Evolutionary conservation across 2,113 vertebrate species (phyloP).

Genomic region (Myanophis thanlyinensis): DNA sequence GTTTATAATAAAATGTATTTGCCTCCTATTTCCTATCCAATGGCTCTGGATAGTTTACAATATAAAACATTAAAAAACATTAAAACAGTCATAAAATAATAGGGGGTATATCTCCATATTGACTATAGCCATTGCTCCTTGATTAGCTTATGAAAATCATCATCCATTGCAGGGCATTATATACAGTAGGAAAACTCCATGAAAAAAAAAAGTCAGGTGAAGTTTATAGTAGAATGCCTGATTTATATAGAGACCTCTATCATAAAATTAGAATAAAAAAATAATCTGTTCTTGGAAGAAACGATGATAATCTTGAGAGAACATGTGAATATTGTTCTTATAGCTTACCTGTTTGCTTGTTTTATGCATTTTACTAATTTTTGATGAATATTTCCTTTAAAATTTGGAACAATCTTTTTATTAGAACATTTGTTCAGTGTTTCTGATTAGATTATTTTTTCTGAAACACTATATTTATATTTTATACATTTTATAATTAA

Average conservation of each 20-base stretch:
- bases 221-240: neutral
- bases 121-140: neutral
- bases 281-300: neutral
- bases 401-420: neutral
- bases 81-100: neutral
- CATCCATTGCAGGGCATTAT: neutral
- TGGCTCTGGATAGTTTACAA: neutral
- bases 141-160: neutral
- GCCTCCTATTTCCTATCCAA: neutral
- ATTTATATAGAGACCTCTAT: neutral
- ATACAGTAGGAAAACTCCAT: neutral
- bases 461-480: neutral
- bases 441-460: neutral
- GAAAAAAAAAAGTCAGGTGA: neutral
- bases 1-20: neutral
- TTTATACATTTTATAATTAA: neutral
- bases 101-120: neutral
- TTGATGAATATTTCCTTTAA: neutral
- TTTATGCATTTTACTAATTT: neutral
- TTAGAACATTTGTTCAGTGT: neutral
- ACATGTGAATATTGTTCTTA: neutral
- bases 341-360: neutral
- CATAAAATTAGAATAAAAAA: neutral
- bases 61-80: neutral
- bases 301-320: neutral